These are phyloP conservation scores for Prunella himalayana DNA, from an alignment of 2,113 vertebrate species.

Conservation along the genomic window DNA sequence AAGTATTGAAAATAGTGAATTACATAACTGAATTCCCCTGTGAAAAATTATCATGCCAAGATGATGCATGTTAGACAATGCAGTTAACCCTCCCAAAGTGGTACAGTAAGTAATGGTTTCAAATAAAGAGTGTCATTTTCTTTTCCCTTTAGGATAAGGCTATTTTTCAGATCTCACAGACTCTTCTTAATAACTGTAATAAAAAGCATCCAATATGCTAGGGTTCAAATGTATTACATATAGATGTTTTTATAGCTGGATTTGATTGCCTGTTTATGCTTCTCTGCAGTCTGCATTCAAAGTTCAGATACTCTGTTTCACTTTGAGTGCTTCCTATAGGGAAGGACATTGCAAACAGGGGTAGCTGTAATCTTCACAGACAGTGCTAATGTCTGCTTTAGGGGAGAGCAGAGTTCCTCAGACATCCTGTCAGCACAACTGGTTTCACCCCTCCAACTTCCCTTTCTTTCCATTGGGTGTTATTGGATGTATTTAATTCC, in stretches of 20 bases:
- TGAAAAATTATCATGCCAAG: constrained; percentile 29
- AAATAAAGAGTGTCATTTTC: constrained; percentile 55
- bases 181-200: constrained; percentile 40
- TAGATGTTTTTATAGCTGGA: constrained; percentile 55
- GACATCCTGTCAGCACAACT: neutral
- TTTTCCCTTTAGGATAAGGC: constrained; percentile 9
- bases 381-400: neutral
- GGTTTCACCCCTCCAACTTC: neutral
- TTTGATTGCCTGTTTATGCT: constrained; percentile 35
- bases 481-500: neutral
- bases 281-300: constrained; percentile 19
- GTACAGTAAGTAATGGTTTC: constrained; percentile 48
- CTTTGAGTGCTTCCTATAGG: constrained; percentile 24
- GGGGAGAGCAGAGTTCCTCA: neutral
- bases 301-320: constrained; percentile 2
- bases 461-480: neutral
- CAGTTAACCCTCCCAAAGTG: constrained; percentile 19
- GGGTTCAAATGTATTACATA: neutral
- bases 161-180: constrained; percentile 32
- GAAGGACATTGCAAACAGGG: neutral
- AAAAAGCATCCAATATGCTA: constrained; percentile 35
- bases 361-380: neutral
- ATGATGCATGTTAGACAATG: constrained; percentile 49
- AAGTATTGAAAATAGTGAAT: constrained; percentile 2
- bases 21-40: constrained; percentile 27